Base-by-base conservation (phyloP, 2,888 invertebrate species). In the Coelopa pilipes region DNA sequence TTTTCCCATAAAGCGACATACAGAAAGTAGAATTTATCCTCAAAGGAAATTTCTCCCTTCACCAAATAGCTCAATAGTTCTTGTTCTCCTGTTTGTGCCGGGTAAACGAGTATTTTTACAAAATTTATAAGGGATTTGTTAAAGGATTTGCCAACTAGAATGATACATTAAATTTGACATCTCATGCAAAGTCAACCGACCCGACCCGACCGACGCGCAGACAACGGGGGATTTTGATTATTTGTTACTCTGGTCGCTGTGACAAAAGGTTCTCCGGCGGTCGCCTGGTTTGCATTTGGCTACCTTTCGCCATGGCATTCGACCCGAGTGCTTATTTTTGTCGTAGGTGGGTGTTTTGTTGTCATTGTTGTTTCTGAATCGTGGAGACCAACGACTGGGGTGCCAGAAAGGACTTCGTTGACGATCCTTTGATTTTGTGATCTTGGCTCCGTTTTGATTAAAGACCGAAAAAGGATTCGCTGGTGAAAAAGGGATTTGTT, bases 391-490 rank as follows among this genome's bases (percentile, higher is more conserved):
- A 34, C 34, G n/a, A n/a, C 7, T 34, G 2, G 34, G 34, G 34
- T 7, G 34, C 2, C 34, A 34, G 34, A 34, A 34, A 34, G 34
- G 34, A 34, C 34, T 57, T 9, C n/a, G 19, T 12, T 21, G 21
- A 17, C 57, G 57, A 57, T 57, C 57, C 21, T 57, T 57, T 57
- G 57, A 57, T 57, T 57, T 57, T 57, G 19, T 57, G 57, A 57
- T 57, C n/a, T 57, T 57, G 11, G 13, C 19, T n/a, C 21, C 21
- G 17, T 19, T 57, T 57, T 57, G 57, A 57, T 57, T 57, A 57
- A 57, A 57, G 17, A 57, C 57, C 57, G 19, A 57, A 21, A 57
- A 57, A 57, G 13, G 57, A 17, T 57, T 57, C 21, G 17, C 11
- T 11, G 19, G 21, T 19, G 11, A n/a, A 15, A n/a, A 57, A 15